A percentile compares a stretch with the other conserved stretches of the same genome.
Evolutionary conservation across 1,140 invertebrate species (phyloP).

Genomic region (Drosophila sturtevanti): DNA sequence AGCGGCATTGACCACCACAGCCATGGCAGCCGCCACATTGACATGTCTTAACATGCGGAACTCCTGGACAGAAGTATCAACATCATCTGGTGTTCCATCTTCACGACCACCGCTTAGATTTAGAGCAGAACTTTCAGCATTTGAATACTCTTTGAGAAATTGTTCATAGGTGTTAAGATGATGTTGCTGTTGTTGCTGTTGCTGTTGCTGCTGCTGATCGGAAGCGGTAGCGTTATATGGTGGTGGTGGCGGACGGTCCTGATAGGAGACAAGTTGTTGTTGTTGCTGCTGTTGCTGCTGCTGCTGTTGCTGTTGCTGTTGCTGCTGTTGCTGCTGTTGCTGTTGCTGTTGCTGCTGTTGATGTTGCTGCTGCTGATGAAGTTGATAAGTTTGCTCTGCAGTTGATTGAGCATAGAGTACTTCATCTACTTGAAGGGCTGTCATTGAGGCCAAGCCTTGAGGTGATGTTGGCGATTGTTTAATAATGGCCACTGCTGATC

Average conservation of each 20-base stretch:
- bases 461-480: slow-evolving; percentile 70
- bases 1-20: slow-evolving; percentile 15
- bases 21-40: slow-evolving; percentile 40
- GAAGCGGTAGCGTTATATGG: slow-evolving; percentile 35
- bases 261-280: slow-evolving; percentile 33
- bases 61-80: slow-evolving; percentile 39
- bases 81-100: slow-evolving; percentile 2
- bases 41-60: slow-evolving; percentile 51
- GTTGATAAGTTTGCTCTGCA: slow-evolving; percentile 31
- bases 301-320: slow-evolving; percentile 26
- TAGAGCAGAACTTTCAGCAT: slow-evolving; percentile 54
- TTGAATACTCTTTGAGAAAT: slow-evolving; percentile 65
- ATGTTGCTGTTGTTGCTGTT: slow-evolving; percentile 37
- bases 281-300: slow-evolving; percentile 36
- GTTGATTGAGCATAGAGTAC: slow-evolving; percentile 12
- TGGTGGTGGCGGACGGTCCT: slow-evolving; percentile 60
- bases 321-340: slow-evolving; percentile 15
- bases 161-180: slow-evolving; percentile 69
- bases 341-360: no score
- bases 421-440: slow-evolving; percentile 8
- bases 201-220: slow-evolving; percentile 15
- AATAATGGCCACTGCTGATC: slow-evolving; percentile 42
- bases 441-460: slow-evolving; percentile 20
- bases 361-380: slow-evolving; percentile 26
- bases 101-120: slow-evolving; percentile 60